Evolutionary conservation across 2,113 vertebrate species (phyloP), one percentile per base, ranked within the genome.

Genomic region (Strigops habroptila): DNA sequence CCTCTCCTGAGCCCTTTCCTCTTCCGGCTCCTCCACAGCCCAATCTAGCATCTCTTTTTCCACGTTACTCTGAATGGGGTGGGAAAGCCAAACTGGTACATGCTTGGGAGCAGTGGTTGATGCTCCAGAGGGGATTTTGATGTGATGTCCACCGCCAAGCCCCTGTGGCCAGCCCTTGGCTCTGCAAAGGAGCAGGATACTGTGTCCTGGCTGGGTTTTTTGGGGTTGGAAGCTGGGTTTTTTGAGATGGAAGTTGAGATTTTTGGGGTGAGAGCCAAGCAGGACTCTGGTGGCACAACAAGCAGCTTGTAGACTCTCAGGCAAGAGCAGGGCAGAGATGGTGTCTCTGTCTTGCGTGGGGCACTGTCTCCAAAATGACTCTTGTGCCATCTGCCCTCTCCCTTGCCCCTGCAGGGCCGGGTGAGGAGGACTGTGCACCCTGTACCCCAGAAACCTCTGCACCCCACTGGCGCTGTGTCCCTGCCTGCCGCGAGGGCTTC

Each of bases 381-480:
- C 48, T 21, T 14, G 18, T 96, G 33, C 24, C 41, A 35, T 43
- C 68, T 76, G 14, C 35, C 62, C 15, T 83, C 88, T 75, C 64
- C 21, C 33, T 44, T 57, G 15, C 55, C 17, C 63, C 90, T 4
- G 2, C 94, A 99, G 99, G 98, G 18, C 98, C 89, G 1, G 97
- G 98, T 0, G 96, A 97, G 90, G 98, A 98, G 71, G 98, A 99
- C 60, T 99, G 99, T 21, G 96, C 98, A 18, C 97, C 98, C 67
- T 99, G 99, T 88, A 93, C 97, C 12, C 86, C 90, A 1, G 97
- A 97, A 85, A 97, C 94, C 92, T 86, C 98, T 46, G 97, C 98
- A 86, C 97, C 98, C 83, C 98, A 99, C 84, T 99, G 99, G 99
- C 97, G n/a, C 68, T 99, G 99, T 10, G 98, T 99, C 71, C 95